A percentile compares a stretch with the other conserved stretches of the same genome.
Conservation (phyloP, 2,113 vertebrate genomes). For the Atlantisia rogersi region DNA sequence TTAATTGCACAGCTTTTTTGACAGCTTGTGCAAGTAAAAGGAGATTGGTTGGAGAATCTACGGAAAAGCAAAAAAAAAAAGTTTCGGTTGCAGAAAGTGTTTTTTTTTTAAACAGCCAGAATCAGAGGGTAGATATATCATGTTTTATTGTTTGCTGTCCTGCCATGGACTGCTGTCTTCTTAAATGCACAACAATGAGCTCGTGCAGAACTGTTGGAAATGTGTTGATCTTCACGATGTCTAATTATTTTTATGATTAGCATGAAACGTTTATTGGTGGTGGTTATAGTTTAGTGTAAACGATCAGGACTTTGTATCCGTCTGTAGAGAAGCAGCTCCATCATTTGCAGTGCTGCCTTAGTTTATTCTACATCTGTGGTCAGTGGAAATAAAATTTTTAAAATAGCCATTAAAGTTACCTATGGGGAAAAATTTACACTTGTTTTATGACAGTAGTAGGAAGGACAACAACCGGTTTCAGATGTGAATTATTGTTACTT, state of each 20-base stretch:
- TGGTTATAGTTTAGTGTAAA: conserved; percentile 32
- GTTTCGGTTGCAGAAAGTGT: not conserved
- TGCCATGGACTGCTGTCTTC: not conserved
- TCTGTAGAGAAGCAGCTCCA: not conserved
- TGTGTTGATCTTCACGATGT: not conserved
- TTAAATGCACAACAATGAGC: not conserved
- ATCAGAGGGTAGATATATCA: not conserved
- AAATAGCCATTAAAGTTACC: not conserved
- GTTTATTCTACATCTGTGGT: not conserved
- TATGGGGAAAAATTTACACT: not conserved
- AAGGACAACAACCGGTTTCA: not conserved
- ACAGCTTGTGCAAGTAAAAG: not conserved
- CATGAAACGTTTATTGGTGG: conserved; percentile 30
- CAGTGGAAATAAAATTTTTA: not conserved
- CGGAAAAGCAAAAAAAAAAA: not conserved
- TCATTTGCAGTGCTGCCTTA: not conserved
- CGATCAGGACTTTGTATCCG: not conserved
- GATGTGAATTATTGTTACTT: not conserved
- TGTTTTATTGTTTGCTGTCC: not conserved
- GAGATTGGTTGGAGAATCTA: not conserved
- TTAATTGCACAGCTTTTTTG: not conserved
- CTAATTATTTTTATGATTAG: conserved; percentile 13
- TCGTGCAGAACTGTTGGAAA: not conserved
- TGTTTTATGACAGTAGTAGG: not conserved
- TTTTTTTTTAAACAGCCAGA: not conserved